Percentiles rank a stretch among this genome's conserved stretches.
phyloP scores from a whole-genome alignment of 2,888 invertebrate genomes.

The Mesorhabditis sp. region DNA sequence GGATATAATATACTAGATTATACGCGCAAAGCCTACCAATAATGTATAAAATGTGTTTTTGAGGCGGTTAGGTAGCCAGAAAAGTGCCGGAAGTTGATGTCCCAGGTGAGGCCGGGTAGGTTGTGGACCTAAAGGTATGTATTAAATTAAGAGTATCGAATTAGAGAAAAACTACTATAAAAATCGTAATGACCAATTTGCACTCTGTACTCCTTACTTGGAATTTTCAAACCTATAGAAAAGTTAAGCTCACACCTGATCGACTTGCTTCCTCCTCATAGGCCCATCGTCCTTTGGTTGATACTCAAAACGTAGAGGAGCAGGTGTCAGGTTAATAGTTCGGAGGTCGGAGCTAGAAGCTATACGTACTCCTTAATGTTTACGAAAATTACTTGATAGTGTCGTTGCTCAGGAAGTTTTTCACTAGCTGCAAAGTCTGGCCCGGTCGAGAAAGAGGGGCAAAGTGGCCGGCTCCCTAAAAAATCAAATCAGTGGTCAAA shows the following conservation, averaged over 20 bases:
- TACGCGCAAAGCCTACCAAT: too few species aligned
- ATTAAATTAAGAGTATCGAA: neutral
- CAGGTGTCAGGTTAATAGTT: neutral
- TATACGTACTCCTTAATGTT: neutral
- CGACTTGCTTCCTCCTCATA: neutral
- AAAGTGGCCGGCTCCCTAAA: constrained; percentile 33
- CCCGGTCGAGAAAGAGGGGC: constrained; percentile 26
- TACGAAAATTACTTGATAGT: neutral
- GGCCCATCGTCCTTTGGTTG: neutral
- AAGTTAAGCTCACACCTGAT: neutral
- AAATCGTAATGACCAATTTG: too few species aligned
- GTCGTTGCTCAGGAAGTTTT: constrained; percentile 20
- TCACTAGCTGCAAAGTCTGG: constrained; percentile 27
- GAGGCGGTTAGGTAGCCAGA: constrained; percentile 38
- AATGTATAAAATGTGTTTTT: constrained; percentile 25
- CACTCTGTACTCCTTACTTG: too few species aligned
- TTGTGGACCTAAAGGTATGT: constrained; percentile 11
- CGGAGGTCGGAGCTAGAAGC: neutral
- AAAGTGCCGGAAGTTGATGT: constrained; percentile 36
- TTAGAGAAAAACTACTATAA: too few species aligned
- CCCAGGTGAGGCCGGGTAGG: constrained; percentile 35
- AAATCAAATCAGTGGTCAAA: neutral
- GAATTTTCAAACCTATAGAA: too few species aligned
- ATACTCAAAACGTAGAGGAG: neutral
- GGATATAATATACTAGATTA: too few species aligned